A percentile compares a stretch with the other conserved stretches of the same genome.
Evolutionary conservation across 2,113 vertebrate genomes (phyloP).

Genomic region (Diadophis punctatus): DNA sequence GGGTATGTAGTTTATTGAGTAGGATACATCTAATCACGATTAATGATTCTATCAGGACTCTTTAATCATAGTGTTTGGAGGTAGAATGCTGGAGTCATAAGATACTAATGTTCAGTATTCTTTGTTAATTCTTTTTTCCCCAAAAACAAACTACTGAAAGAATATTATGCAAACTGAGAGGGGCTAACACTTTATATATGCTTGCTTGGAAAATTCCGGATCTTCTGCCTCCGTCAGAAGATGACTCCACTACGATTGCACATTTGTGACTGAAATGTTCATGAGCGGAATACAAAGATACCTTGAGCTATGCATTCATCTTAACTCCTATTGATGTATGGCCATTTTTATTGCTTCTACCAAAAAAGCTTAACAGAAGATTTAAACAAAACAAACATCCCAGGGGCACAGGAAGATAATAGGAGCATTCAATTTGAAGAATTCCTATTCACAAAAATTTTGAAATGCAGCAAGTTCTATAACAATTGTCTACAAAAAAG

Average conservation of each 20-base stretch:
- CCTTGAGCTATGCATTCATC: neutral
- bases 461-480: neutral
- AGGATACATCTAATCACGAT: neutral
- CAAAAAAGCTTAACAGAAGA: neutral
- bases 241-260: neutral
- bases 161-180: neutral
- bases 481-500: neutral
- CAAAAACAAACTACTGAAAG: neutral
- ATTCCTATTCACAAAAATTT: neutral
- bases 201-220: neutral
- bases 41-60: neutral
- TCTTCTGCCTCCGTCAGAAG: neutral
- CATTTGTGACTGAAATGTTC: neutral
- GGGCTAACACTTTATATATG: neutral
- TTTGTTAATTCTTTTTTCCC: neutral
- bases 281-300: neutral
- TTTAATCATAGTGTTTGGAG: neutral
- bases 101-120: neutral
- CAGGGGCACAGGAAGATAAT: neutral
- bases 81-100: neutral
- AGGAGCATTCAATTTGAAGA: neutral
- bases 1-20: neutral
- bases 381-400: neutral
- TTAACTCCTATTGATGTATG: neutral
- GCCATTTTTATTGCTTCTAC: neutral